Evolutionary conservation across 1,140 invertebrate genomes (phyloP).

Genomic region (Bombus waltoni): DNA sequence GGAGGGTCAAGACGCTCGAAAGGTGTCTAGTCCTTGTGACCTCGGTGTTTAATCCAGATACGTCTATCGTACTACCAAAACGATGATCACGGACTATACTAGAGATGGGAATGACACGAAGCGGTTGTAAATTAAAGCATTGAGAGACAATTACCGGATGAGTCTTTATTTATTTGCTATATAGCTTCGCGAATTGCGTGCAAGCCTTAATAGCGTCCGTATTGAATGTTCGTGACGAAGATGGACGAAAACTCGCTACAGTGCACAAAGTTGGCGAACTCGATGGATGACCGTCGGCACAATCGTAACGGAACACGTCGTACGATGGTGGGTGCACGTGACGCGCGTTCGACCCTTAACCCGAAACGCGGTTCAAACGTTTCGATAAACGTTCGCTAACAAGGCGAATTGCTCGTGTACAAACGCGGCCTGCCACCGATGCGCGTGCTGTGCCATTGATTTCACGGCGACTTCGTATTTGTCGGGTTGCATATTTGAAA

Average conservation of each 20-base stretch:
- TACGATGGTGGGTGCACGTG: conserved; percentile 2
- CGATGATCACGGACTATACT: not conserved
- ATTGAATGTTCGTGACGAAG: not conserved
- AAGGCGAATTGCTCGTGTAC: not conserved
- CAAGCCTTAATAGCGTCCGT: not conserved
- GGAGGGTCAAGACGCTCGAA: not conserved
- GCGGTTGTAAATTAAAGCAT: not conserved
- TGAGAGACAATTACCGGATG: not conserved
- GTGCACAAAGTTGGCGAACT: conserved; percentile 11
- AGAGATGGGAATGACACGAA: not conserved
- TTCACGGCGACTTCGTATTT: conserved; percentile 28
- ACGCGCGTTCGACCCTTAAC: conserved; percentile 15
- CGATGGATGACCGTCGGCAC: not conserved
- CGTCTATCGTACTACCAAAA: not conserved
- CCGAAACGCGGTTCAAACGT: conserved; percentile 22
- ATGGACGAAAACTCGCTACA: not conserved
- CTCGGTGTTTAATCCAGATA: not conserved
- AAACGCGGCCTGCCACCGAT: not conserved
- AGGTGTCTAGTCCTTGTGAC: not conserved
- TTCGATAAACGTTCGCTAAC: conserved; percentile 34
- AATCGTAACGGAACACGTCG: conserved; percentile 27
- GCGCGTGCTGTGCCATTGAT: conserved; percentile 14
- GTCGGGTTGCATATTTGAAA: conserved; percentile 29
- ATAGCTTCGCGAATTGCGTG: too few relatives aligned
- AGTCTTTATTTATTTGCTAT: not conserved